These are phyloP conservation scores for Trypoxylus dichotomus DNA, from an alignment of 1,140 invertebrate species.

Conservation along the genomic window DNA sequence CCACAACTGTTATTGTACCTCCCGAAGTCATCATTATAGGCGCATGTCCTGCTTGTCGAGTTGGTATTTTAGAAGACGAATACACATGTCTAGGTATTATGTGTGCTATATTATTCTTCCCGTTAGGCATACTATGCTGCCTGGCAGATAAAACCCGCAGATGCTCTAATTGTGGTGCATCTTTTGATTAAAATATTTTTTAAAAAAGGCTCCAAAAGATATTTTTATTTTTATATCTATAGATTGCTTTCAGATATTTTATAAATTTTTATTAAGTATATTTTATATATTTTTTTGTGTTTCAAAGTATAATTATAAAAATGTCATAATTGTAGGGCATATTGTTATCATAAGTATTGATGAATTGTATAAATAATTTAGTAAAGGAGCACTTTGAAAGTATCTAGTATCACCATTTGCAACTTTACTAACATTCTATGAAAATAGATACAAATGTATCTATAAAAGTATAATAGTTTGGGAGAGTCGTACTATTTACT, in stretches of 20 bases:
- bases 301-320: too few species aligned
- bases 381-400: too few species aligned
- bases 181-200: conserved; percentile 63
- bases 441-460: too few species aligned
- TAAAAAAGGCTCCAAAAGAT: not conserved
- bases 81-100: conserved; percentile 78
- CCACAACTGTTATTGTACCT: conserved; percentile 52
- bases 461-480: too few species aligned
- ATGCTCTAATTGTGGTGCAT: conserved; percentile 83
- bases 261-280: too few species aligned
- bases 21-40: conserved; percentile 73
- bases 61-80: conserved; percentile 82
- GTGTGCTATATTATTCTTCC: conserved; percentile 85
- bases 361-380: too few species aligned
- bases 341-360: too few species aligned
- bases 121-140: conserved; percentile 81
- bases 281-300: too few species aligned
- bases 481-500: too few species aligned
- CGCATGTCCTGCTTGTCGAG: conserved; percentile 79
- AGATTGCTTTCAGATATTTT: not conserved
- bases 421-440: too few species aligned
- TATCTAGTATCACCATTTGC: too few species aligned
- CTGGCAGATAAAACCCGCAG: conserved; percentile 74
- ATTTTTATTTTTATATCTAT: not conserved
- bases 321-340: too few species aligned